Conservation (phyloP, 23 tunicate genomes). For the Halocynthia aurantium region DNA sequence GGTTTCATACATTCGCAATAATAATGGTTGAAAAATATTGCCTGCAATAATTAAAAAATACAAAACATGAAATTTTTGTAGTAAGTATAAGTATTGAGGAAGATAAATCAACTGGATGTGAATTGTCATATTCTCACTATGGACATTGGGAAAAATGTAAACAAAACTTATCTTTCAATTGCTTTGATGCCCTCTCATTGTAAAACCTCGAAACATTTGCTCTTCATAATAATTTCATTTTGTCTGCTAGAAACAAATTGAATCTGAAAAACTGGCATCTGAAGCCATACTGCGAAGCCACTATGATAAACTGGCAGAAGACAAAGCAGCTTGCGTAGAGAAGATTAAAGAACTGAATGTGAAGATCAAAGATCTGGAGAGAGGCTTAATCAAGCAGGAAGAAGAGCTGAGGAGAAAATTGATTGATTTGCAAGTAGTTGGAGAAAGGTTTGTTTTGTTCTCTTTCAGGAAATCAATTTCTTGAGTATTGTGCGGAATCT, state of each 20-base stretch:
- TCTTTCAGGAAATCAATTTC: not conserved
- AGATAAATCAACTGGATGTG: not conserved
- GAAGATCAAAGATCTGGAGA: conserved; percentile 36
- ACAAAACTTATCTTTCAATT: too few relatives aligned
- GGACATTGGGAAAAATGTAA: too few relatives aligned
- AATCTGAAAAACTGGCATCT: conserved; percentile 57
- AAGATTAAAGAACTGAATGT: conserved; percentile 27
- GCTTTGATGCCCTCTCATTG: too few relatives aligned
- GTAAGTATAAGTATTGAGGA: not conserved
- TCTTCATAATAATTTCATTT: not conserved
- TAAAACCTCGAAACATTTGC: not conserved
- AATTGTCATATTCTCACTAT: too few relatives aligned
- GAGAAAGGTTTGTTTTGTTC: conserved; percentile 43
- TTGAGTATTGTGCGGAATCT: not conserved
- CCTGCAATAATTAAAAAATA: not conserved
- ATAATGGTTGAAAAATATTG: not conserved
- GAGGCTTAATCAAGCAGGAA: conserved; percentile 36
- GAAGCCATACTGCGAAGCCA: conserved; percentile 74
- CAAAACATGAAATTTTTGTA: not conserved
- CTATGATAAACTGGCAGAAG: conserved; percentile 33
- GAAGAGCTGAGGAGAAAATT: conserved; percentile 37
- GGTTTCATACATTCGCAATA: not conserved
- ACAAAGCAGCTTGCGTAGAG: conserved; percentile 6
- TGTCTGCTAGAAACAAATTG: conserved; percentile 46
- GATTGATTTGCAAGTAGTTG: conserved; percentile 45